Percentiles rank a stretch among this genome's conserved stretches.
Conservation (phyloP, 2,113 vertebrate species). For the Corythornis cristatus region DNA sequence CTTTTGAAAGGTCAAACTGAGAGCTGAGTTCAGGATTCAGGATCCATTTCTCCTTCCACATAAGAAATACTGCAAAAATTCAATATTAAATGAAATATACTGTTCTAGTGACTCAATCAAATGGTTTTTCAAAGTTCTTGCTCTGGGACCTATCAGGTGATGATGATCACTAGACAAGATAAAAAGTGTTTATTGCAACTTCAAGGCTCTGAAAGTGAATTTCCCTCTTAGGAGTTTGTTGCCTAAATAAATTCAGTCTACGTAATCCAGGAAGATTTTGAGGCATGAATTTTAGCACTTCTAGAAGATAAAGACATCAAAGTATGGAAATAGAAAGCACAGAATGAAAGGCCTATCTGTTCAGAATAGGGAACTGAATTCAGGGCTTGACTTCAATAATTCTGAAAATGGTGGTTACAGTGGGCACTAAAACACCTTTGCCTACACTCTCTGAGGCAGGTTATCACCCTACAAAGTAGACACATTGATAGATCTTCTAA, state of each 20-base stretch:
- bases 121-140: neutral
- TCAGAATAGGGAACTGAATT: neutral
- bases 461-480: fast-evolving
- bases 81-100: neutral
- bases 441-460: neutral
- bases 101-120: neutral
- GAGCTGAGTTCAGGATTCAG: neutral
- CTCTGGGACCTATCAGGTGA: neutral
- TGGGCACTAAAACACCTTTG: neutral
- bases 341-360: neutral
- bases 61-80: neutral
- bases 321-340: neutral
- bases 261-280: neutral
- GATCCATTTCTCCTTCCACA: neutral
- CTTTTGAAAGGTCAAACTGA: neutral
- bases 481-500: neutral
- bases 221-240: neutral
- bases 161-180: neutral
- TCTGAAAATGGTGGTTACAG: neutral
- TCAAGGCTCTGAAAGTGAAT: neutral
- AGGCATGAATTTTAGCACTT: neutral
- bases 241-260: neutral
- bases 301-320: neutral
- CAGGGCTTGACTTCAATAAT: neutral
- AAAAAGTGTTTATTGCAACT: neutral